Conservation (phyloP, 2,113 vertebrate species). For the Malurus alboscapulatus region DNA sequence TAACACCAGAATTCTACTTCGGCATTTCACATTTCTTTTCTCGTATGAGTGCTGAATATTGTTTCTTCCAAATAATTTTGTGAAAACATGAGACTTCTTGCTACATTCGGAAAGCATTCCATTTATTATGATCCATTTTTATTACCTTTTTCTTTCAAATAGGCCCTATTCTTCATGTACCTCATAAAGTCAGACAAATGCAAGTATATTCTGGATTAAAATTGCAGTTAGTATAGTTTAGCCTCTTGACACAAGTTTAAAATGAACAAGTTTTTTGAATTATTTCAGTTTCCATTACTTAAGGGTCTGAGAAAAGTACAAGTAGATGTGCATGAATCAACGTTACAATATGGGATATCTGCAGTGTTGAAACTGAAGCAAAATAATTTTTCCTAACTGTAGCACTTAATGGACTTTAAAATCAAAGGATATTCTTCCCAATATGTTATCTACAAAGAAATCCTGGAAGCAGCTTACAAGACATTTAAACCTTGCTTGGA, state of each 20-base stretch:
- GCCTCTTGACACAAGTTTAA: conserved; percentile 62
- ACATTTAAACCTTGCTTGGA: neutral
- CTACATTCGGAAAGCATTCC: neutral
- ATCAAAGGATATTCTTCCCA: conserved; percentile 27
- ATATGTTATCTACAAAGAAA: conserved; percentile 46
- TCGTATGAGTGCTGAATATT: neutral
- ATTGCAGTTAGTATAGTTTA: conserved; percentile 56
- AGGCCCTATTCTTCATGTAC: neutral
- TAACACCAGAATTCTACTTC: neutral
- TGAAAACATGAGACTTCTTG: neutral
- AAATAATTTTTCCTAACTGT: conserved; percentile 43
- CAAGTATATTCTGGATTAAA: conserved; percentile 68
- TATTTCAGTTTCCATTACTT: conserved; percentile 36
- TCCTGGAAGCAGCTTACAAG: conserved; percentile 35
- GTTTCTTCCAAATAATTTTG: neutral
- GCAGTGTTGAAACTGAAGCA: conserved; percentile 47
- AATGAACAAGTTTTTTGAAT: conserved; percentile 57
- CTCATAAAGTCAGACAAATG: conserved; percentile 63
- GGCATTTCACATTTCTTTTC: neutral
- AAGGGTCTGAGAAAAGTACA: conserved; percentile 52
- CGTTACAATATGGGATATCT: conserved; percentile 49
- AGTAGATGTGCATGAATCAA: conserved; percentile 31
- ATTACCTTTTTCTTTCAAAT: conserved; percentile 14
- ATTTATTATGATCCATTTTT: conserved; percentile 13
- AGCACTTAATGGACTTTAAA: conserved; percentile 48